A percentile compares a stretch with the other conserved stretches of the same genome.
Evolutionary conservation across 2,888 invertebrate species (phyloP).

Genomic region (Aleiodes alternator): DNA sequence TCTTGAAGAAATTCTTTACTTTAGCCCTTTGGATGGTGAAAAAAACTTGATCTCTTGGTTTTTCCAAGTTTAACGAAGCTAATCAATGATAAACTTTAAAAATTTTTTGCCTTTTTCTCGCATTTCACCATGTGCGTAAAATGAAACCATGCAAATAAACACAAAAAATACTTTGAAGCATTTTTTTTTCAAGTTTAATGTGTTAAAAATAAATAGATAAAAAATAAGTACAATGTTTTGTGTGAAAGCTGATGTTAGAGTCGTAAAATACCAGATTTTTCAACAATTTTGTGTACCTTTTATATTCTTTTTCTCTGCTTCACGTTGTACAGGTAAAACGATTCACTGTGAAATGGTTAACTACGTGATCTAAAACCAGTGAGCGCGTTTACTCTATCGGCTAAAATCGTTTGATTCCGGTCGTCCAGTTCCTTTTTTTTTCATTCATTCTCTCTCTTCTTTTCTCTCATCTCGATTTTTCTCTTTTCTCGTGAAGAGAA

Average conservation of each 20-base stretch:
- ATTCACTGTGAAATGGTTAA: conserved; percentile 47
- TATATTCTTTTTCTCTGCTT: background rate
- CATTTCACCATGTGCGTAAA: conserved; percentile 9
- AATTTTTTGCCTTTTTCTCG: background rate
- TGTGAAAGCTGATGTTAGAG: conserved; percentile 51
- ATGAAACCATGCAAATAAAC: conserved; percentile 16
- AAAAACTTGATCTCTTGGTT: conserved; percentile 12
- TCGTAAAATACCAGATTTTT: conserved; percentile 53
- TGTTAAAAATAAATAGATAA: conserved; percentile 22
- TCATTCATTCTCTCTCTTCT: conserved; percentile 11
- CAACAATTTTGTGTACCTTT: conserved; percentile 40
- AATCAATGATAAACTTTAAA: conserved; percentile 23
- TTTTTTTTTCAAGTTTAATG: background rate
- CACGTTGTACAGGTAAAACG: conserved; percentile 26
- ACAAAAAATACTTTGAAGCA: background rate
- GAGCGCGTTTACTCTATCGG: conserved; percentile 50
- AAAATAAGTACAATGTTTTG: conserved; percentile 41
- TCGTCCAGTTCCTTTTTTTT: background rate
- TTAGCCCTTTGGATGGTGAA: background rate
- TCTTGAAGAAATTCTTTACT: conserved; percentile 5
- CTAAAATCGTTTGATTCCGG: conserved; percentile 39
- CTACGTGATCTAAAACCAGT: conserved; percentile 47
- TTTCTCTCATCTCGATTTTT: background rate
- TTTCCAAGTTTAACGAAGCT: conserved; percentile 19
- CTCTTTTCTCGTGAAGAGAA: conserved; percentile 18